These are phyloP conservation scores for Megalonaias nervosa DNA, from an alignment of 1,140 invertebrate genomes.

Conservation along the genomic window DNA sequence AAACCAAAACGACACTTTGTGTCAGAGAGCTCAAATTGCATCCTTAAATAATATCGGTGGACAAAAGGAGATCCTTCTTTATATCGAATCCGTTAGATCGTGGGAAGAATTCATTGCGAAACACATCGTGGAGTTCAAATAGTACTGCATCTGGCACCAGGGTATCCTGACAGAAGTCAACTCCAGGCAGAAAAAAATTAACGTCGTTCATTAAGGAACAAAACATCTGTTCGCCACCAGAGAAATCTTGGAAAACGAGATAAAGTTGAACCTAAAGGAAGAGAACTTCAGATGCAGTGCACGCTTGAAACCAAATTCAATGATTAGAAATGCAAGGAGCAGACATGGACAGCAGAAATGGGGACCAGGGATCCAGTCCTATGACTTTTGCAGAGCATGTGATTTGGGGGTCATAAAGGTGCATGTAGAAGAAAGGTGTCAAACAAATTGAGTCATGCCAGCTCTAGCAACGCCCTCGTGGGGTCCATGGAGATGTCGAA, in stretches of 20 bases:
- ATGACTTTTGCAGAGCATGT: conserved; percentile 20
- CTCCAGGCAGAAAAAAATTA: conserved; percentile 2
- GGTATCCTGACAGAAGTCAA: conserved; percentile 16
- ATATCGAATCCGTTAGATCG: background rate
- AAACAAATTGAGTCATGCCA: too few relatives aligned
- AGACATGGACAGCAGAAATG: conserved; percentile 11
- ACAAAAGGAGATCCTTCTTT: conserved; percentile 5
- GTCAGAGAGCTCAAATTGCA: too few relatives aligned
- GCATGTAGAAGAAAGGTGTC: too few relatives aligned
- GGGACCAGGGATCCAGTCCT: background rate
- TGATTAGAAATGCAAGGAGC: conserved; percentile 3
- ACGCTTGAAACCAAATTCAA: background rate
- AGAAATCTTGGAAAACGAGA: conserved; percentile 12
- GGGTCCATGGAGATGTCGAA: too few relatives aligned
- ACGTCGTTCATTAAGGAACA: conserved; percentile 30
- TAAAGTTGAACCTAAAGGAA: conserved; percentile 1
- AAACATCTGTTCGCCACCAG: conserved; percentile 14
- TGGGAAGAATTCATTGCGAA: conserved; percentile 18
- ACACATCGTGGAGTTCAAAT: conserved; percentile 13
- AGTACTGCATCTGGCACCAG: conserved; percentile 24
- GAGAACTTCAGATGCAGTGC: background rate
- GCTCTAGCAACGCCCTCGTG: too few relatives aligned
- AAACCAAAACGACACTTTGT: too few relatives aligned
- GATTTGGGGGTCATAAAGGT: background rate
- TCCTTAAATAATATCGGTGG: too few relatives aligned